phyloP scores from a whole-genome alignment of 2,113 vertebrate species.

The Bos javanicus region DNA sequence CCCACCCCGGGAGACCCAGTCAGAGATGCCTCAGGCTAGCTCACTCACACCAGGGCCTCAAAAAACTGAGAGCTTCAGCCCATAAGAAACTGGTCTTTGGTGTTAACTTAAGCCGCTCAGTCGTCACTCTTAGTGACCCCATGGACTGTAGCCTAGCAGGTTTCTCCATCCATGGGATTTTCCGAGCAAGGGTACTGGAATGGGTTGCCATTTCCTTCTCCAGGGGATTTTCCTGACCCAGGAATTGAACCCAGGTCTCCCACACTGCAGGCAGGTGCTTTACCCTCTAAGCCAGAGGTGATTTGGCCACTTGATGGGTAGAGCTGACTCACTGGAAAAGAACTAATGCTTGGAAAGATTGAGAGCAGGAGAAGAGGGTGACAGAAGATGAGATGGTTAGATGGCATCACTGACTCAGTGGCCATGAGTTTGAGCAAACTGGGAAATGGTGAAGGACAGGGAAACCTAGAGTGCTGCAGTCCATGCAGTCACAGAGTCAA shows the following conservation, averaged over 20 bases:
- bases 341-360: not conserved
- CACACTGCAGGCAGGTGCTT: too few species aligned
- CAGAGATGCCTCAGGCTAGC: not conserved
- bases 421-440: not conserved
- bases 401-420: not conserved
- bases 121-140: too few species aligned
- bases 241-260: too few species aligned
- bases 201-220: too few species aligned
- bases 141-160: too few species aligned
- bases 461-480: not conserved
- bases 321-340: not conserved
- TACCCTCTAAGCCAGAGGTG: not conserved
- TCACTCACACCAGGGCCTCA: not conserved
- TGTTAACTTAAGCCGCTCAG: not conserved
- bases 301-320: not conserved
- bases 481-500: not conserved
- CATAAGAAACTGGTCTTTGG: not conserved
- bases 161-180: too few species aligned
- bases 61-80: not conserved
- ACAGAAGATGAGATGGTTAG: not conserved
- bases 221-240: too few species aligned
- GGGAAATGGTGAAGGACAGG: not conserved
- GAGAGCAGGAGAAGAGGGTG: not conserved
- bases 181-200: too few species aligned
- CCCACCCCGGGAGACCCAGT: not conserved